Evolutionary conservation across 2,113 vertebrate species (phyloP), one percentile per base, ranked within the genome.

Genomic region (Sebastes schlegelii): DNA sequence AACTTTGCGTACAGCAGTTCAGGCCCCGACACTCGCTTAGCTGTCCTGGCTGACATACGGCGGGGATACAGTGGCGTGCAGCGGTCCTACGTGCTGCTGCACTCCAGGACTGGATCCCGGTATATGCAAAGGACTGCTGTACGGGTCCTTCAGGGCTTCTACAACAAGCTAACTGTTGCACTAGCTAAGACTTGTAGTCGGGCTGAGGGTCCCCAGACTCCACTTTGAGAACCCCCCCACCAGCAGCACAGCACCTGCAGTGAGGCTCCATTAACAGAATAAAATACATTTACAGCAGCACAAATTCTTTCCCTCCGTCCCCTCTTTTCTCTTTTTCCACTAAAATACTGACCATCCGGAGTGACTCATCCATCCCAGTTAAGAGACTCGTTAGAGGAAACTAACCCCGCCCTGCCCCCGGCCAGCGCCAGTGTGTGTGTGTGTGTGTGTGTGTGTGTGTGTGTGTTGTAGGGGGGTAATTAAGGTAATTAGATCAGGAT

Each of bases 401-500:
- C 43, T 40, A 21, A 80, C 85, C 77, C 69, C 40, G 8, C 55
- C 61, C 82, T 48, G 60, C 72, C 21, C 52, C n/a, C 5, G 67
- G 78, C 68, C 55, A 58, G 60, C 40, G 60, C 14, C 60, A 40
- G 17, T 51, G 45, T 78, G 64, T 49, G 75, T 65, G 43, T n/a
- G n/a, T n/a, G n/a, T 61, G 40, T 72, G 43, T 49, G 64, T 77
- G 52, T 61, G 54, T 46, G 52, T 52, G 60, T 52, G 82, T 66
- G 66, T 52, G 64, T 60, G 45, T 52, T 62, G 55, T 68, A 1
- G 19, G 62, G 54, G 4, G 76, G 66, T 83, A 86, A 91, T 92
- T 90, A 90, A 54, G 54, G 70, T 91, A 88, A 91, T 89, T 88
- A 92, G 72, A 75, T 70, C 70, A 57, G 85, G 85, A 83, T 90